Conservation (phyloP, 35 echinoderm and acorn worm genomes). For the Lytechinus pictus region DNA sequence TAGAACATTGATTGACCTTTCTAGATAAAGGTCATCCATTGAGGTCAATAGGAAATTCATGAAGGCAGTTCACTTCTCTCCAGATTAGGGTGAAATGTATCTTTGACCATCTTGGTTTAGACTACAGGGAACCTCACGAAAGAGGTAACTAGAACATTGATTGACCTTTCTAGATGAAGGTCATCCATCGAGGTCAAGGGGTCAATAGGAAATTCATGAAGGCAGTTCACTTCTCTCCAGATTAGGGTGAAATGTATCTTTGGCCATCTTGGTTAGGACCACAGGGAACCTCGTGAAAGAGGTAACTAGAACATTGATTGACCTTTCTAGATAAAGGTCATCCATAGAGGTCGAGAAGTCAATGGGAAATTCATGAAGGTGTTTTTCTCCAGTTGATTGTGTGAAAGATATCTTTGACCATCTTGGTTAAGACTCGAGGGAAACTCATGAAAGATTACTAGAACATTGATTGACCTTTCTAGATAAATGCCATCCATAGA, state of each 20-base stretch:
- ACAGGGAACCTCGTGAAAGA: too few species aligned
- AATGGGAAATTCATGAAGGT: constrained; percentile 81
- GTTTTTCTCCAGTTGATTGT: constrained; percentile 65
- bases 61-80: constrained; percentile 69
- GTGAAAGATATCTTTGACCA: constrained; percentile 87
- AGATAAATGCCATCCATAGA: too few species aligned
- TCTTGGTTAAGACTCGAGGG: constrained; percentile 42
- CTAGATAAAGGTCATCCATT: too few species aligned
- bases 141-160: neutral
- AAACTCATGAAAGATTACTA: too few species aligned
- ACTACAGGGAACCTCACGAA: too few species aligned
- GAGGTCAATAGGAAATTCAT: constrained; percentile 65
- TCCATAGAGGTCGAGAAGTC: constrained; percentile 3
- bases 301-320: neutral
- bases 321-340: too few species aligned
- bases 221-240: too few species aligned
- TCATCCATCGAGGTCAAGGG: neutral
- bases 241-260: constrained; percentile 92
- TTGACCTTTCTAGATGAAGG: too few species aligned
- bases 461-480: neutral
- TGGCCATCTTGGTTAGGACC: constrained; percentile 55
- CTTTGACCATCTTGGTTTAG: constrained; percentile 68
- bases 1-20: constrained; percentile 7
- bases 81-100: constrained; percentile 76
- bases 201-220: constrained; percentile 80